These are phyloP conservation scores for Corvus cornix DNA, from an alignment of 2,113 vertebrate species.

Conservation along the genomic window DNA sequence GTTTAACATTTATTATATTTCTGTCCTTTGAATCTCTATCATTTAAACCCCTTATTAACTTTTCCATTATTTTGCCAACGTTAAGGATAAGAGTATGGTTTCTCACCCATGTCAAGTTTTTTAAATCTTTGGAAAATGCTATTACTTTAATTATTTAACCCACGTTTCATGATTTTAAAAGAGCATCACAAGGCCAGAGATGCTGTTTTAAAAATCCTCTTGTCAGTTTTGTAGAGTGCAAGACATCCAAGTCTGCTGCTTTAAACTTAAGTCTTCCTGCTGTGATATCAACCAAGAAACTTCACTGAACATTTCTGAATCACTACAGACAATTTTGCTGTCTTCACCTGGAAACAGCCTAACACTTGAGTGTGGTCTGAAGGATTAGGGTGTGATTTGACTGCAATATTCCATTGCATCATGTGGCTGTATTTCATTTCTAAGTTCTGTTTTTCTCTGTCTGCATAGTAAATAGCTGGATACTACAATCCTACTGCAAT, in stretches of 20 bases:
- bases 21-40: background rate
- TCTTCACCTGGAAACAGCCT: background rate
- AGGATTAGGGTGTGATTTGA: background rate
- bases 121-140: background rate
- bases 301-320: background rate
- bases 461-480: background rate
- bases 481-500: background rate
- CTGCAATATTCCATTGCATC: background rate
- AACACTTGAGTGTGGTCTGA: background rate
- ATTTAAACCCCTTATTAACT: constrained; percentile 8
- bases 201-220: background rate
- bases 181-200: background rate
- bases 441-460: background rate
- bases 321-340: background rate
- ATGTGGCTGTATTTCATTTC: background rate
- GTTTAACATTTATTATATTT: constrained; percentile 10
- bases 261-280: background rate
- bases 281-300: background rate
- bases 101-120: background rate
- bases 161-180: background rate
- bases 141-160: background rate
- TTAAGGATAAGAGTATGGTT: background rate
- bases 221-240: background rate
- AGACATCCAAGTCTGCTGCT: background rate
- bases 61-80: background rate